Evolutionary conservation across 1,140 invertebrate genomes (phyloP), one percentile per base, ranked within the genome.

Genomic region (Diachasmimorpha longicaudata): DNA sequence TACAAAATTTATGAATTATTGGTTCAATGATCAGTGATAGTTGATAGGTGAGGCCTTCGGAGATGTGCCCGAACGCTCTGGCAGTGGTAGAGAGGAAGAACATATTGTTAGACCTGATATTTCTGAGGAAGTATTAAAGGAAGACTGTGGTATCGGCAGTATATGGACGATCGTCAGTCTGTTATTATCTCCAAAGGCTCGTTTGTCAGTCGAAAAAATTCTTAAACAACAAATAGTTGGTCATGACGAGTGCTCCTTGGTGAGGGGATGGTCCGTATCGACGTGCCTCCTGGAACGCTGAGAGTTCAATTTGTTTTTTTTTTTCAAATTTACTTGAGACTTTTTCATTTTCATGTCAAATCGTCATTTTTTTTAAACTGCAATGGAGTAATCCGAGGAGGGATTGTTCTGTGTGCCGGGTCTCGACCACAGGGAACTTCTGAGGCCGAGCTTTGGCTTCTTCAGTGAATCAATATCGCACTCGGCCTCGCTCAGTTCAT

Each of bases 381-480:
- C 92, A 81, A 93, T 93, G 11, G 92, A 93, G 81, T 93, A 93
- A 83, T 93, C 92, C 70, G 92, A 91, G 52, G 88, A 87, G 5
- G 89, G 88, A 84, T 91, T 91, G 76, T 90, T 87, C 78, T 92
- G 91, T 39, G 90, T 89, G 72, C 90, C 90, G 70, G 93, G 93
- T 76, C 92, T 90, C 16, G 93, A 93, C 93, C 93, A 94, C 9
- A 94, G 87, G n/a, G 92, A 93, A 39, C 93, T 93, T 68, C 93
- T 87, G 78, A 93, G 86, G 5, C 93, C 93, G 48, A 94, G 87
- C 86, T 94, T 94, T 44, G 94, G 85, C 85, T 94, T 94, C 82
- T 94, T 94, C 70, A 94, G 83, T n/a, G 93, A 93, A 80, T 94
- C 93, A 84, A 93, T 92, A 87, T 94, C 93, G 87, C 92, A 93